Percentiles rank a stretch among this genome's conserved stretches.
phyloP scores from a whole-genome alignment of 2,888 invertebrate species.

The Plebejus melissa region DNA sequence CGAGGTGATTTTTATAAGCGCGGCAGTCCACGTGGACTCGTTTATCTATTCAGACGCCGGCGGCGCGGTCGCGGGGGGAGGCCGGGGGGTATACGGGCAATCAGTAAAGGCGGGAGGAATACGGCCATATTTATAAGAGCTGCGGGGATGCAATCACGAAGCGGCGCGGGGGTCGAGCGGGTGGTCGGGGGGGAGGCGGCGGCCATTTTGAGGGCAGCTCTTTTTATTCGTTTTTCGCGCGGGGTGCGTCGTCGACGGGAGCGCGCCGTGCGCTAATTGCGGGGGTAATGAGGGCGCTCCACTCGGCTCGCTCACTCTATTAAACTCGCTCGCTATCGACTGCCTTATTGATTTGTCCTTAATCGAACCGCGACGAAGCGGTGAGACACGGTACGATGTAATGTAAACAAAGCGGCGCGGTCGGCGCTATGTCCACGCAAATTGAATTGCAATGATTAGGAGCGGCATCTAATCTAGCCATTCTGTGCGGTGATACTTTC shows the following conservation, averaged over 20 bases:
- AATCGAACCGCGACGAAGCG: constrained; percentile 65
- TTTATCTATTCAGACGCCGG: constrained; percentile 81
- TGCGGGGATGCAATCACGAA: constrained; percentile 80
- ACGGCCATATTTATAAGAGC: constrained; percentile 81
- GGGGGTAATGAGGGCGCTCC: constrained; percentile 78
- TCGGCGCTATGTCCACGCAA: constrained; percentile 49
- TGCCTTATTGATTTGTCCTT: constrained; percentile 78
- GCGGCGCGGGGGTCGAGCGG: constrained; percentile 73
- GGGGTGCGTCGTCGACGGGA: constrained; percentile 76
- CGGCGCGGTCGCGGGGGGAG: constrained; percentile 78
- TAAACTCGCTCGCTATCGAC: constrained; percentile 75
- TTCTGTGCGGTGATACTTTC: constrained; percentile 27
- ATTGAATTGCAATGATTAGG: constrained; percentile 70
- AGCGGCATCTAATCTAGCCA: constrained; percentile 36
- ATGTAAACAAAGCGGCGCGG: constrained; percentile 63
- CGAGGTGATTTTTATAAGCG: constrained; percentile 77
- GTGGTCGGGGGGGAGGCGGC: constrained; percentile 76
- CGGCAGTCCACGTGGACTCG: constrained; percentile 78
- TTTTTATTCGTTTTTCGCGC: constrained; percentile 81
- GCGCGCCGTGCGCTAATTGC: constrained; percentile 78
- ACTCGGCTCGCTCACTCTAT: constrained; percentile 76
- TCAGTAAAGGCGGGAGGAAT: constrained; percentile 80
- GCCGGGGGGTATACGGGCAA: constrained; percentile 80
- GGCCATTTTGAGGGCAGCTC: constrained; percentile 87
- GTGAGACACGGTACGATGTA: constrained; percentile 49